These are phyloP conservation scores for Stichopus chloronotus DNA, from an alignment of 35 echinoderm and acorn worm species.

Conservation along the genomic window DNA sequence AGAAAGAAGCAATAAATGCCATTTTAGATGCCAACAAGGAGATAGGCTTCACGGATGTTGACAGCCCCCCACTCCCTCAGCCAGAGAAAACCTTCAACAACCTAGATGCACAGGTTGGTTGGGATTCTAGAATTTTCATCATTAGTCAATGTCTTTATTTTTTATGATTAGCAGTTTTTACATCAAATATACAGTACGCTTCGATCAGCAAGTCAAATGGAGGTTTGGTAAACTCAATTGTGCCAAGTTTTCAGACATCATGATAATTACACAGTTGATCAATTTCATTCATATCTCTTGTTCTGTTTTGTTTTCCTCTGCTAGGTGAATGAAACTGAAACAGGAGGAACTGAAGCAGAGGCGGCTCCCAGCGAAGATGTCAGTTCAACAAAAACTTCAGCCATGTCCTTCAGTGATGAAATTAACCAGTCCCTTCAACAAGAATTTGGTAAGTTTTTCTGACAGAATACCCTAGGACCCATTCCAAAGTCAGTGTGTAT, in stretches of 20 bases:
- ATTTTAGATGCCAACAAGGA: slow-evolving; percentile 1
- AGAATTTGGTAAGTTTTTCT: slow-evolving; percentile 59
- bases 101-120: slow-evolving; percentile 46
- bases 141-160: background rate
- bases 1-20: background rate
- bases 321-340: background rate
- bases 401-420: slow-evolving; percentile 79
- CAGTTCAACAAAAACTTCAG: slow-evolving; percentile 5
- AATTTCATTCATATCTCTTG: too few relatives aligned
- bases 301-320: background rate
- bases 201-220: too few relatives aligned
- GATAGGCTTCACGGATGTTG: slow-evolving; percentile 67
- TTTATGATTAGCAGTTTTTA: background rate
- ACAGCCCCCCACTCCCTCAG: slow-evolving; percentile 68
- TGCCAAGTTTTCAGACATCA: background rate
- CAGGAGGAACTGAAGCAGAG: too few relatives aligned
- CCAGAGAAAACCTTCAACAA: slow-evolving; percentile 56
- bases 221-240: background rate
- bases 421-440: slow-evolving; percentile 85
- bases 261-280: too few relatives aligned
- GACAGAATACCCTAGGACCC: too few relatives aligned
- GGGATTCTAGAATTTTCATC: background rate
- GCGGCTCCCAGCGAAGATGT: background rate
- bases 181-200: background rate
- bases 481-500: too few relatives aligned